Evolutionary conservation across 2,113 vertebrate species (phyloP).

Genomic region (Pomatorhinus ruficollis): DNA sequence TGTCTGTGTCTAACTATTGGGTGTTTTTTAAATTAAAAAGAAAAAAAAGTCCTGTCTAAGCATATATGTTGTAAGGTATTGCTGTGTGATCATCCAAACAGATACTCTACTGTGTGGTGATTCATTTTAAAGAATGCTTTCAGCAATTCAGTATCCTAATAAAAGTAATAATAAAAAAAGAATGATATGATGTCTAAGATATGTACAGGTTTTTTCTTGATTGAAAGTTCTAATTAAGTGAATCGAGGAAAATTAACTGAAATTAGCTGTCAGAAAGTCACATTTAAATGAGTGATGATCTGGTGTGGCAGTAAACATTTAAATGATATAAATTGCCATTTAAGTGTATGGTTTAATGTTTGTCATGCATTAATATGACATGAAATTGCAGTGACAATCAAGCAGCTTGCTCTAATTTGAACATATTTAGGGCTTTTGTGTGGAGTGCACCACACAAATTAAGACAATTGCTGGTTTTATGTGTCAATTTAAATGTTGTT

Average conservation of each 20-base stretch:
- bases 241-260: conserved; percentile 93
- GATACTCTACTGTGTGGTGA: conserved; percentile 42
- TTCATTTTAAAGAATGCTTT: conserved; percentile 67
- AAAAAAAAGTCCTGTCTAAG: conserved; percentile 7
- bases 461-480: conserved; percentile 97
- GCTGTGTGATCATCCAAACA: neutral
- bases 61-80: conserved; percentile 12
- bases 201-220: conserved; percentile 78
- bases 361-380: conserved; percentile 99
- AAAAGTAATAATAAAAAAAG: conserved; percentile 66
- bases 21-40: conserved; percentile 30
- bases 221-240: conserved; percentile 99
- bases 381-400: conserved; percentile 98
- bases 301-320: conserved; percentile 93
- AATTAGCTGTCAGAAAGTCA: conserved; percentile 99
- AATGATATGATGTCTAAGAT: conserved; percentile 71
- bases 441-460: conserved; percentile 92
- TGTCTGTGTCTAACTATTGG: conserved; percentile 28
- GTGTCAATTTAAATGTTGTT: conserved; percentile 88
- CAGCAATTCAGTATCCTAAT: conserved; percentile 68
- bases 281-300: conserved; percentile 99
- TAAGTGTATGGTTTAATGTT: conserved; percentile 99
- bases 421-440: conserved; percentile 96
- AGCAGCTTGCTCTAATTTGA: conserved; percentile 98
- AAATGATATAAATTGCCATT: conserved; percentile 99